A percentile compares a stretch with the other conserved stretches of the same genome.
These are phyloP conservation scores for Phalacrocorax pelagicus DNA, from an alignment of 2,113 vertebrate species.

Conservation along the genomic window DNA sequence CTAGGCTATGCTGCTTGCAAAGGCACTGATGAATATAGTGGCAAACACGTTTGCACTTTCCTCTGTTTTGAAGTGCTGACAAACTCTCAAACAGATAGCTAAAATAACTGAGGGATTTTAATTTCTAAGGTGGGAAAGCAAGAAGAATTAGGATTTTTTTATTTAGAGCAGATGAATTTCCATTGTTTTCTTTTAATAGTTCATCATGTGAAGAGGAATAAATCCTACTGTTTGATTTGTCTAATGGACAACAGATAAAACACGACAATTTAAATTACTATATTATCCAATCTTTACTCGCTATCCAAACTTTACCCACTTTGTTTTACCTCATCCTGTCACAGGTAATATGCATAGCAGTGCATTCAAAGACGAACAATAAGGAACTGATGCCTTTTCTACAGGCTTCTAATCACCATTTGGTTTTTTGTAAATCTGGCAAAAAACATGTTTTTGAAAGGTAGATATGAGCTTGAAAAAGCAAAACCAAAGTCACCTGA, in stretches of 20 bases:
- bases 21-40: neutral
- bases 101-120: neutral
- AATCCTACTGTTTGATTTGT: neutral
- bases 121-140: neutral
- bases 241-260: neutral
- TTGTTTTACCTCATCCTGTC: neutral
- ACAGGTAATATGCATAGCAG: neutral
- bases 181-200: neutral
- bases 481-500: neutral
- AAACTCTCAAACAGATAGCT: neutral
- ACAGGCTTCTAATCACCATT: neutral
- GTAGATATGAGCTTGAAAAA: neutral
- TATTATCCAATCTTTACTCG: neutral
- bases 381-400: neutral
- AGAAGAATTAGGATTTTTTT: neutral
- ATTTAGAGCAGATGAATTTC: neutral
- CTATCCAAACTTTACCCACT: neutral
- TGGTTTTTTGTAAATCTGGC: neutral
- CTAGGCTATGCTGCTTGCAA: neutral
- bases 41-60: neutral
- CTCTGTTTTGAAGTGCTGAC: neutral
- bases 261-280: neutral
- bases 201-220: neutral
- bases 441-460: neutral
- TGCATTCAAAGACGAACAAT: neutral